These are phyloP conservation scores for Dipodomys spectabilis DNA, from an alignment of 2,113 vertebrate species.

Conservation along the genomic window DNA sequence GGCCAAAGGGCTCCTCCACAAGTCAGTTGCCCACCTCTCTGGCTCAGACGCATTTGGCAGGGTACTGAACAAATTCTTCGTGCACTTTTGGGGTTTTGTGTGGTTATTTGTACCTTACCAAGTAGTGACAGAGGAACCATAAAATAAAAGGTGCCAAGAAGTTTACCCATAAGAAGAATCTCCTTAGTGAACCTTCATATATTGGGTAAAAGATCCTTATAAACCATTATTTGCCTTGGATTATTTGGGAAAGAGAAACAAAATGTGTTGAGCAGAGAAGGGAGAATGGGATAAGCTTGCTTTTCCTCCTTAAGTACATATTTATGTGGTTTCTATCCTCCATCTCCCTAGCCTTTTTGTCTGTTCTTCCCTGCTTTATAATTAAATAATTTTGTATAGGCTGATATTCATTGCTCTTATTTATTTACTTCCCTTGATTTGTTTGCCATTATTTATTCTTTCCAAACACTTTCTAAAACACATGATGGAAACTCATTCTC, in stretches of 20 bases:
- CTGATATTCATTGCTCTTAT: neutral
- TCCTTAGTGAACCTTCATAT: neutral
- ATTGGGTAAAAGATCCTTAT: neutral
- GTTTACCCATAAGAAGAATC: neutral
- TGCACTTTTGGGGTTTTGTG: neutral
- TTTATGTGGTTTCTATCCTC: neutral
- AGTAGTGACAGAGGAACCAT: neutral
- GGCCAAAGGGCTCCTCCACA: no score
- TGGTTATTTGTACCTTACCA: neutral
- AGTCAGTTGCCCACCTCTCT: neutral
- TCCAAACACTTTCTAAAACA: neutral
- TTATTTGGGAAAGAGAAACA: neutral
- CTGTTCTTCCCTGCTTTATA: constrained; percentile 10
- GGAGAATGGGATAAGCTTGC: no score
- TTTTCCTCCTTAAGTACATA: neutral
- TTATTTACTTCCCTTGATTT: constrained; percentile 13
- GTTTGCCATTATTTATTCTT: constrained; percentile 42
- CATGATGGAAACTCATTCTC: neutral
- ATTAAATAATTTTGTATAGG: neutral
- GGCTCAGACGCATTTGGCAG: neutral
- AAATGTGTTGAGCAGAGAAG: neutral
- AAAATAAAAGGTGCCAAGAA: neutral
- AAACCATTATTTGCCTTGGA: neutral
- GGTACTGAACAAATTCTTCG: neutral
- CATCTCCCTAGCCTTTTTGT: neutral